Percentiles rank a stretch among this genome's conserved stretches.
Conservation (phyloP, 2,113 vertebrate species). For the Pygathrix nemaeus region DNA sequence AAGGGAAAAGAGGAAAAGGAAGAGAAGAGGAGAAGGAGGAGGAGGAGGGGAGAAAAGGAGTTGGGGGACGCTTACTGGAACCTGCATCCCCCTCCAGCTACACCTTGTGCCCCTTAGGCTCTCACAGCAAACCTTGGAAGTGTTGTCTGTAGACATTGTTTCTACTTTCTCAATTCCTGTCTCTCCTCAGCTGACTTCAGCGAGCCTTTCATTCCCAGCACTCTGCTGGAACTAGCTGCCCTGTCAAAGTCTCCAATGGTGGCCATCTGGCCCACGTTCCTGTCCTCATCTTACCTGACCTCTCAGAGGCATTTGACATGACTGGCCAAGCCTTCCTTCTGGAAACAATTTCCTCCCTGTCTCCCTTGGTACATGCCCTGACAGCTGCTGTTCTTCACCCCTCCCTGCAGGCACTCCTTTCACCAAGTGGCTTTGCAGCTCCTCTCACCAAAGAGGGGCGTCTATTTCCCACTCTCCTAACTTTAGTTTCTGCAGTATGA, state of each 20-base stretch:
- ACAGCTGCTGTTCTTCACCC: no score
- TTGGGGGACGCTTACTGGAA: neutral
- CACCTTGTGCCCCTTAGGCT: neutral
- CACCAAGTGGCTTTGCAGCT: neutral
- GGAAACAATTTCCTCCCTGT: neutral
- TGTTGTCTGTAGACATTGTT: neutral
- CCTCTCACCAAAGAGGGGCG: neutral
- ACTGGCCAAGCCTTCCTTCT: neutral
- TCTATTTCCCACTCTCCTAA: neutral
- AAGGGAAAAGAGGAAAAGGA: neutral
- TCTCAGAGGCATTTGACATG: neutral
- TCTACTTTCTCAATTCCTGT: neutral
- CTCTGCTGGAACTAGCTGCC: neutral
- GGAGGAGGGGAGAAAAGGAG: neutral
- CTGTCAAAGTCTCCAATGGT: neutral
- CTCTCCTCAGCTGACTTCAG: neutral
- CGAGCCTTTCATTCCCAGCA: neutral
- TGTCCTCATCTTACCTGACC: neutral
- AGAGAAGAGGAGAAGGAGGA: neutral
- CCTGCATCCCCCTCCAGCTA: neutral
- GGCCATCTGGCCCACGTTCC: neutral
- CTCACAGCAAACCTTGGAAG: neutral
- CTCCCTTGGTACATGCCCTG: no score
- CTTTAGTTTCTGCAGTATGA: neutral
- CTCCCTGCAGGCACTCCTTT: neutral